Evolutionary conservation across 2,797 vertebrate species (phyloP).

Genomic region (Xenentodon cancila): DNA sequence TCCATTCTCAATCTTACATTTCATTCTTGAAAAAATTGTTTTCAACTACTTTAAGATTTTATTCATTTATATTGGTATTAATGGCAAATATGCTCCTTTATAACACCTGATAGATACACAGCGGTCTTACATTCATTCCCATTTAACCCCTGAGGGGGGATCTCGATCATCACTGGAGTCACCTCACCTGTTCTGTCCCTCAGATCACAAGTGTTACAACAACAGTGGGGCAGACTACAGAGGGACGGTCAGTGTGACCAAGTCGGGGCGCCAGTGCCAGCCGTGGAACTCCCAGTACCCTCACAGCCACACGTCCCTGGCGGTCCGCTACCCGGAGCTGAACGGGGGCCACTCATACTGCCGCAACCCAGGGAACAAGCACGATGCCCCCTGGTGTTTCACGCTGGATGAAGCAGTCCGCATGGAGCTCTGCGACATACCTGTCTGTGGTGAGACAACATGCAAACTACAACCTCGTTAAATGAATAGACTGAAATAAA

Average conservation of each 20-base stretch:
- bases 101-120: no score
- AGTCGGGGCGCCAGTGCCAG: slow-evolving; percentile 95
- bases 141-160: no score
- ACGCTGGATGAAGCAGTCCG: slow-evolving; percentile 93
- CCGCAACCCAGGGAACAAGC: slow-evolving; percentile 95
- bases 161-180: no score
- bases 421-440: slow-evolving; percentile 94
- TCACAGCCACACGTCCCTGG: slow-evolving; percentile 92
- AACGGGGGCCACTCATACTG: slow-evolving; percentile 98
- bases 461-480: no score
- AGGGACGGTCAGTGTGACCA: slow-evolving; percentile 92
- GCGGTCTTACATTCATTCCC: no score
- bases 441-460: slow-evolving; percentile 88
- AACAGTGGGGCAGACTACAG: slow-evolving; percentile 91
- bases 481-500: no score
- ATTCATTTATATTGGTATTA: no score
- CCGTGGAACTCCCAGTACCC: slow-evolving; percentile 99
- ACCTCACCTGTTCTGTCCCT: slow-evolving; percentile 3
- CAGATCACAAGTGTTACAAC: slow-evolving; percentile 98
- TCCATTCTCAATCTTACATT: no score
- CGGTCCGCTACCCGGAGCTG: slow-evolving; percentile 90
- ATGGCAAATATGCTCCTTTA: no score
- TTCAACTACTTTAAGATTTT: no score
- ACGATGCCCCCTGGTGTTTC: slow-evolving; percentile 97
- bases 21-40: no score